Conservation (phyloP, 2,113 vertebrate genomes). For the Megaptera novaeangliae region DNA sequence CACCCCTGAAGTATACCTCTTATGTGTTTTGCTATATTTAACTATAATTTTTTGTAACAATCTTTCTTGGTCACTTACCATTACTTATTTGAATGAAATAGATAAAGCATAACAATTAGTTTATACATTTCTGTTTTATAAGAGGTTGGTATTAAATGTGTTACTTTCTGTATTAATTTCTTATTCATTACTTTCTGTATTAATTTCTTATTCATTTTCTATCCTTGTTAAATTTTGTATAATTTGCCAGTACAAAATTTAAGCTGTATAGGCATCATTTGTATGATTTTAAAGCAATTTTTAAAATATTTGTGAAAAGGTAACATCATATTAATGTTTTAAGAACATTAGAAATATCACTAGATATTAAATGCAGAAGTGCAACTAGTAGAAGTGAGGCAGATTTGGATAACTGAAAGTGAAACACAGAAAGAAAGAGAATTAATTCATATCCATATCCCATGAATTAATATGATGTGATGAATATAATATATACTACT, state of each 20-base stretch:
- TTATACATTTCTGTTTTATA: conserved; percentile 52
- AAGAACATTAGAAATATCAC: background rate
- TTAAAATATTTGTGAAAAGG: conserved; percentile 27
- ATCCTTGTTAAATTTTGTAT: background rate
- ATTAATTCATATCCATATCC: background rate
- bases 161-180: conserved; percentile 63
- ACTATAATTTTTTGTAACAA: conserved; percentile 57
- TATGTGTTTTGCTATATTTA: conserved; percentile 47
- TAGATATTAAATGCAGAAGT: background rate
- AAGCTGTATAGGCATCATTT: conserved; percentile 22
- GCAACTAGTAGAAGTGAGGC: background rate
- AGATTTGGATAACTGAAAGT: background rate
- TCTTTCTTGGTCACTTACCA: conserved; percentile 59
- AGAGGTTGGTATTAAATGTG: conserved; percentile 44
- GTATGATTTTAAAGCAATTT: conserved; percentile 38
- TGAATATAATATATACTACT: background rate
- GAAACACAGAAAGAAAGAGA: background rate
- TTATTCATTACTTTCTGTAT: conserved; percentile 14
- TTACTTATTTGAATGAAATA: conserved; percentile 66
- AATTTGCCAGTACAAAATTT: conserved; percentile 63
- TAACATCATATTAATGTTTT: background rate
- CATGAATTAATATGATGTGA: background rate
- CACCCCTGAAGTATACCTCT: conserved; percentile 40
- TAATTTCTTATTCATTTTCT: conserved; percentile 21
- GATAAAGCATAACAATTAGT: background rate